Conservation (phyloP, 2,113 vertebrate species). For the Pseudois nayaur region DNA sequence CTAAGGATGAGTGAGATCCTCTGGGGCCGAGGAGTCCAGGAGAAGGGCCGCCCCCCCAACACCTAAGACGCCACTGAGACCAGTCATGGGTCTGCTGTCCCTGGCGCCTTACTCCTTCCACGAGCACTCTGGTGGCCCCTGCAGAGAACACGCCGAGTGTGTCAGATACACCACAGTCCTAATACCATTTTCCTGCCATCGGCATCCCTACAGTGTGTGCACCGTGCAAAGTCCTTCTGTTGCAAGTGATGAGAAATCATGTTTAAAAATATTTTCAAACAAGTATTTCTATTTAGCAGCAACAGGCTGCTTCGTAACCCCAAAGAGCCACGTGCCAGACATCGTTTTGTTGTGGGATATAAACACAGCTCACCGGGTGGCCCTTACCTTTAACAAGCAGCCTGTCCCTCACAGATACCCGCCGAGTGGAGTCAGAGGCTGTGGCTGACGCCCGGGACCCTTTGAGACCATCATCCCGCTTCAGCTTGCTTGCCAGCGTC, state of each 20-base stretch:
- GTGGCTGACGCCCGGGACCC: slow-evolving; percentile 83
- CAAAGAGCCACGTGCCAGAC: neutral
- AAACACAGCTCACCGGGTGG: neutral
- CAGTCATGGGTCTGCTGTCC: neutral
- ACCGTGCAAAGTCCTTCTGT: neutral
- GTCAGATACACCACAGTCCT: neutral
- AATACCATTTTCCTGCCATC: neutral
- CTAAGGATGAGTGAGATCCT: neutral
- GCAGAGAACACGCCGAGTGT: rapidly evolving
- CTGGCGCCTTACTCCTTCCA: neutral
- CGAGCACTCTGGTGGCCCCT: neutral
- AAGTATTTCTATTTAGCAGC: neutral
- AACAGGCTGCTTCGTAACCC: neutral
- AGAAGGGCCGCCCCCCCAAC: neutral
- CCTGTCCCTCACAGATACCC: slow-evolving; percentile 94
- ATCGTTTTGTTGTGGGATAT: neutral
- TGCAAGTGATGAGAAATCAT: rapidly evolving
- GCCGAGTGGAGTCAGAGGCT: slow-evolving; percentile 88
- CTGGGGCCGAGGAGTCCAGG: neutral
- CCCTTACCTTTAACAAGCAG: slow-evolving; percentile 95
- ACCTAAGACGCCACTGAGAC: neutral
- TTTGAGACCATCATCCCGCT: slow-evolving; percentile 92
- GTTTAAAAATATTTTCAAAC: neutral
- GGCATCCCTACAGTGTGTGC: neutral
- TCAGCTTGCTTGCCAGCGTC: slow-evolving; percentile 95